Base-by-base conservation (phyloP, 2,113 vertebrate genomes). In the Parus major region DNA sequence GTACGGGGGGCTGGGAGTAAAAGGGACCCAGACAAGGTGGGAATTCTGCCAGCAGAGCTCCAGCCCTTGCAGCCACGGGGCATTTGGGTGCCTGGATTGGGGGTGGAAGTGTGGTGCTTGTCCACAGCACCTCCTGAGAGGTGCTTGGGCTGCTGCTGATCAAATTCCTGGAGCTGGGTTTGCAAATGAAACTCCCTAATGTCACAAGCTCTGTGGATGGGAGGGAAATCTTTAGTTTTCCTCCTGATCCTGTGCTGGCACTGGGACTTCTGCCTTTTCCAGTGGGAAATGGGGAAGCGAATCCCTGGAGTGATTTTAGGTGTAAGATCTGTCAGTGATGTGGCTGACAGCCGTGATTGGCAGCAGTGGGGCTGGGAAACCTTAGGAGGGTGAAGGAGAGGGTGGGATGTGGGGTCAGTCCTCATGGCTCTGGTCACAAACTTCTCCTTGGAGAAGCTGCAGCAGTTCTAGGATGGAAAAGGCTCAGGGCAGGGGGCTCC, bases 1-100 rank as follows among this genome's bases (percentile, higher is more conserved):
- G 99, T 99, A 95, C 22, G 88, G 18, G 36, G 25, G 2, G 4
- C 7, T 68, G 46, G 19, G 10, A 19, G 2, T 0, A 11, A 60
- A 31, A 7, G 47, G n/a, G 24, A n/a, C 5, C 17, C 47, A 23
- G 29, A 0, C 10, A 12, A 12, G 11, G 18, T 36, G 64, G 87
- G 70, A 56, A 49, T 63, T 49, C 7, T 9, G 18, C n/a, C 55
- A 35, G 47, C 41, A 76, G 55, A 69, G 55, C 47, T 47, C 4
- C 18, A 14, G 1, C 28, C 29, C 19, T 24, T 56, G 60, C 14
- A 76, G 61, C 52, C 23, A 7, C 2, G 5, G n/a, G 6, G 22
- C 2, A 0, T 53, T 77, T 39, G 72, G 31, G 41, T 66, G 56
- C 15, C 41, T 29, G 29, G 46, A 2, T 6, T 50, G 20, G 41